These are phyloP conservation scores for Watsonalla cultraria DNA, from an alignment of 2,888 invertebrate genomes.

Conservation along the genomic window DNA sequence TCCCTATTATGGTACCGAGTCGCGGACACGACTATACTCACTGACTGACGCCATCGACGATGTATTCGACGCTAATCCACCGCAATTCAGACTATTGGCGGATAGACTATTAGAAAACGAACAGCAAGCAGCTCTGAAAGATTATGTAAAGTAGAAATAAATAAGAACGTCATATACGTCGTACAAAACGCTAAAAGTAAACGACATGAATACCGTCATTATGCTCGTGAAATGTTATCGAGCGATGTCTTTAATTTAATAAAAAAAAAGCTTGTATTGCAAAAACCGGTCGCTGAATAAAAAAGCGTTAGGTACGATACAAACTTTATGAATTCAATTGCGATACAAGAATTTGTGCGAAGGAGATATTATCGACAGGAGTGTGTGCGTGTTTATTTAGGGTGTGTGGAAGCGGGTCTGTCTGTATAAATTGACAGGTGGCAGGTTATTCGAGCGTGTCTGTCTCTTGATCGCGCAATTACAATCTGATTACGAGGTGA, in stretches of 20 bases:
- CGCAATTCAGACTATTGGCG: too few species aligned
- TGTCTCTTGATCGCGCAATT: conserved; percentile 56
- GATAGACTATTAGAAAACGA: too few species aligned
- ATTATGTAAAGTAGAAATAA: too few species aligned
- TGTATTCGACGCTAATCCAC: too few species aligned
- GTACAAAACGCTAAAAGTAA: not conserved
- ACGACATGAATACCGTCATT: not conserved
- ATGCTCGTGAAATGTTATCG: not conserved
- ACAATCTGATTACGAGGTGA: conserved; percentile 62
- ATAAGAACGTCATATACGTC: too few species aligned
- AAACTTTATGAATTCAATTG: not conserved
- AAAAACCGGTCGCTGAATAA: not conserved
- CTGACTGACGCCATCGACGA: not conserved
- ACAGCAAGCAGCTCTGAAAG: too few species aligned
- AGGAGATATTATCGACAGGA: conserved; percentile 10
- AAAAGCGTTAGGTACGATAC: not conserved
- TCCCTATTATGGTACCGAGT: conserved; percentile 32
- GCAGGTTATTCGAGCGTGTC: conserved; percentile 41
- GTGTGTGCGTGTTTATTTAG: conserved; percentile 23
- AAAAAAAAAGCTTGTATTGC: not conserved
- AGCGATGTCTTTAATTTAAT: not conserved
- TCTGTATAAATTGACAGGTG: conserved; percentile 52
- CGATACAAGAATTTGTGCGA: not conserved
- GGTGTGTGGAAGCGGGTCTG: conserved; percentile 23
- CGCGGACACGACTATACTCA: conserved; percentile 24